Evolutionary conservation across 1,140 invertebrate species (phyloP).

Genomic region (Scaptomyza montana): DNA sequence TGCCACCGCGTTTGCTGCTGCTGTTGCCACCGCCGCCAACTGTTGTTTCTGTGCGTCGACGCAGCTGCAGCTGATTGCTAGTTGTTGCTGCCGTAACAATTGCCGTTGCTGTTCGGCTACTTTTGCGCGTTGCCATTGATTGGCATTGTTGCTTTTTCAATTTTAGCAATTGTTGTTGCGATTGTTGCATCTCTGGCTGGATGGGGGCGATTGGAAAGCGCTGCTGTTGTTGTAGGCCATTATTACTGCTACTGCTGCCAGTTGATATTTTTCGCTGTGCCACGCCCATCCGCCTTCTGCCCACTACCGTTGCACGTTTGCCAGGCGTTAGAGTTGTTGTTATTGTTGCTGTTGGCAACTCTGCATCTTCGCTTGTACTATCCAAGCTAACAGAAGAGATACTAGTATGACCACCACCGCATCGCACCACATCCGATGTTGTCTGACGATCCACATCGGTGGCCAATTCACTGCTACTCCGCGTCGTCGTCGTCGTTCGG

Average conservation of each 20-base stretch:
- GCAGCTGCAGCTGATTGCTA: conserved; percentile 67
- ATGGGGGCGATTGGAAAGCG: conserved; percentile 83
- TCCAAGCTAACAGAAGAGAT: conserved; percentile 69
- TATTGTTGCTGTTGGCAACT: conserved; percentile 8
- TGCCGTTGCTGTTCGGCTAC: conserved; percentile 74
- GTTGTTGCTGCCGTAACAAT: conserved; percentile 77
- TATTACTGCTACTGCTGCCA: conserved; percentile 45
- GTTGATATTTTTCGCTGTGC: conserved; percentile 55
- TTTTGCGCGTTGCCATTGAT: conserved; percentile 67
- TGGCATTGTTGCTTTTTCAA: conserved; percentile 25
- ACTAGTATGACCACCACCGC: conserved; percentile 46
- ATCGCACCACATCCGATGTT: conserved; percentile 57
- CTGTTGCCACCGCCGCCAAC: neutral
- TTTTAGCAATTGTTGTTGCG: conserved; percentile 26
- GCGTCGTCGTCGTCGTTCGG: conserved; percentile 86
- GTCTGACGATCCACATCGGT: conserved; percentile 84
- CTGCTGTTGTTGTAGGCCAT: conserved; percentile 47
- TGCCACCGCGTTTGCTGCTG: conserved; percentile 32
- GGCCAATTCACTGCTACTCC: conserved; percentile 84
- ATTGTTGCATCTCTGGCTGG: conserved; percentile 75
- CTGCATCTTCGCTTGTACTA: conserved; percentile 74
- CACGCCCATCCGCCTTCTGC: conserved; percentile 48
- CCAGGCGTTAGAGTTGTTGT: neutral
- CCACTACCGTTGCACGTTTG: conserved; percentile 57
- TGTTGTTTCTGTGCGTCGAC: conserved; percentile 39